A percentile compares a stretch with the other conserved stretches of the same genome.
Evolutionary conservation across 2,888 invertebrate genomes (phyloP).

Genomic region (Dioctria rufipes): DNA sequence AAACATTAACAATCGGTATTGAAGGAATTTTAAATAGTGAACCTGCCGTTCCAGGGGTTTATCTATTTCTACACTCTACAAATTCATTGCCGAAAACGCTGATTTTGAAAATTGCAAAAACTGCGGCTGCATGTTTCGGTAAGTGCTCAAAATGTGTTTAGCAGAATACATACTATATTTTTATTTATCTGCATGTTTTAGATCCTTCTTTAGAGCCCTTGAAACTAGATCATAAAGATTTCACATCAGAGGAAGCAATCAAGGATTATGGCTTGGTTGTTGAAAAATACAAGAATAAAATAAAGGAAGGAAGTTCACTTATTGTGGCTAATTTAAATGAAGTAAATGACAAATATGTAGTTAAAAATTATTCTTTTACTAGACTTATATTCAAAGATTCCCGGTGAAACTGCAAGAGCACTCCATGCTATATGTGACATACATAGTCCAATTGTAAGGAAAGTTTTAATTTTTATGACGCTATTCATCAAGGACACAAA

Average conservation of each 20-base stretch:
- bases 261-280: slow-evolving; percentile 67
- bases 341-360: slow-evolving; percentile 58
- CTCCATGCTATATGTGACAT: slow-evolving; percentile 76
- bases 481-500: slow-evolving; percentile 59
- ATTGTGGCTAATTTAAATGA: slow-evolving; percentile 67
- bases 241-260: slow-evolving; percentile 60
- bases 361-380: neutral
- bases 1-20: slow-evolving; percentile 61
- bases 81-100: slow-evolving; percentile 56
- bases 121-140: slow-evolving; percentile 66
- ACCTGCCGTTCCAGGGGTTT: slow-evolving; percentile 63
- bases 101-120: slow-evolving; percentile 63
- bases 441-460: slow-evolving; percentile 70
- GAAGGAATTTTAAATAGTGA: slow-evolving; percentile 64
- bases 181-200: slow-evolving; percentile 27
- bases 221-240: slow-evolving; percentile 61
- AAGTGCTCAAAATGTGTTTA: slow-evolving; percentile 25
- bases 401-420: slow-evolving; percentile 68
- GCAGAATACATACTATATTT: neutral
- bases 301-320: slow-evolving; percentile 65
- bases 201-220: slow-evolving; percentile 61
- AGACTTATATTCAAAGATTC: slow-evolving; percentile 62
- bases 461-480: slow-evolving; percentile 71
- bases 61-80: slow-evolving; percentile 64
- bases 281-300: slow-evolving; percentile 63